Percentiles rank a stretch among this genome's conserved stretches.
phyloP scores from a whole-genome alignment of 2,113 vertebrate genomes.

The Picathartes gymnocephalus region DNA sequence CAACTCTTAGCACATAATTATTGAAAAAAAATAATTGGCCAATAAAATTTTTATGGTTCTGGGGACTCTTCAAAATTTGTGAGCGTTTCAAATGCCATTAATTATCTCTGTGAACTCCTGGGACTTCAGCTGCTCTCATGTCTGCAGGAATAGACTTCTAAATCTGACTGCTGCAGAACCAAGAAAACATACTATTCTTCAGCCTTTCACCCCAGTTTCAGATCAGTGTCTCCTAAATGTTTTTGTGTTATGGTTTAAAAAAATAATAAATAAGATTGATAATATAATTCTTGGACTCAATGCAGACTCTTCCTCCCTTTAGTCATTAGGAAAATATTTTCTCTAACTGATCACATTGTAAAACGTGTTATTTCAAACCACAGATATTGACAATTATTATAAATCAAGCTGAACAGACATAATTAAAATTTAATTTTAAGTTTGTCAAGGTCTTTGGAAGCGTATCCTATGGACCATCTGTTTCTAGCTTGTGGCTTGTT shows the following conservation, averaged over 20 bases:
- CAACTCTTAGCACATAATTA: neutral
- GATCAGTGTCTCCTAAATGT: constrained; percentile 27
- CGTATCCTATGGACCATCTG: neutral
- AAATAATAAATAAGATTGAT: constrained; percentile 62
- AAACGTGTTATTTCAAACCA: constrained; percentile 60
- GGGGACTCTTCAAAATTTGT: neutral
- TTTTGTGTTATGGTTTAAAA: constrained; percentile 52
- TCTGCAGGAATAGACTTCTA: neutral
- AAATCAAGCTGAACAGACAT: constrained; percentile 49
- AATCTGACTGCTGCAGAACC: neutral
- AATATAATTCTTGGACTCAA: constrained; percentile 53
- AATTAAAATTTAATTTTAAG: constrained; percentile 58
- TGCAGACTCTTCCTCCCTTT: constrained; percentile 43
- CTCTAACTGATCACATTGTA: constrained; percentile 37
- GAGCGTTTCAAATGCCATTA: neutral
- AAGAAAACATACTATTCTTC: constrained; percentile 19
- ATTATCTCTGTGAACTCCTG: neutral
- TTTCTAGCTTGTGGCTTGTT: constrained; percentile 17
- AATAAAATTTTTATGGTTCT: neutral
- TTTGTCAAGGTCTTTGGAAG: constrained; percentile 41
- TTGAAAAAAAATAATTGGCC: neutral
- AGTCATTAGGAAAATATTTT: constrained; percentile 63
- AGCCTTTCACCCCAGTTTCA: constrained; percentile 29
- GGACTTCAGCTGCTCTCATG: neutral
- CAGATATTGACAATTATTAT: constrained; percentile 62